Evolutionary conservation across 1,140 invertebrate species (phyloP).

Genomic region (Drosophila paulistorum): DNA sequence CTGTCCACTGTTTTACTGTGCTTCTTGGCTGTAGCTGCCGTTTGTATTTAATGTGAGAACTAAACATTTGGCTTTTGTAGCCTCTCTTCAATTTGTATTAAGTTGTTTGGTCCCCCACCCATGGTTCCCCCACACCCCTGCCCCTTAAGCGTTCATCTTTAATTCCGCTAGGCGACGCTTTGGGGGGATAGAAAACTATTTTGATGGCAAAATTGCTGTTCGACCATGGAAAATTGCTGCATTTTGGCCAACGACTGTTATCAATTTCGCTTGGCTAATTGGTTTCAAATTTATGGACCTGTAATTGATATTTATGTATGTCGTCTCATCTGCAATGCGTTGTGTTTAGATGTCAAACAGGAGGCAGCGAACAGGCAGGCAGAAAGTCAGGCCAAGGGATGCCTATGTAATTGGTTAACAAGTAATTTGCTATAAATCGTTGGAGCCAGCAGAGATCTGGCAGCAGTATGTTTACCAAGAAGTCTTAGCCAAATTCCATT

Average conservation of each 20-base stretch:
- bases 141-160: conserved; percentile 14
- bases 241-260: conserved; percentile 62
- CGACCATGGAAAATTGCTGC: conserved; percentile 56
- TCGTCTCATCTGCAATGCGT: conserved; percentile 38
- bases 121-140: neutral
- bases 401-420: conserved; percentile 72
- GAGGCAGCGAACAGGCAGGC: conserved; percentile 44
- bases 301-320: conserved; percentile 81
- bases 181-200: conserved; percentile 36
- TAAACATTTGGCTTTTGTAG: conserved; percentile 75
- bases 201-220: conserved; percentile 54
- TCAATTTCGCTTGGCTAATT: conserved; percentile 82
- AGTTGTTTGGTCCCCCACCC: conserved; percentile 62
- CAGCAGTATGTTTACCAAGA: conserved; percentile 9
- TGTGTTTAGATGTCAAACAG: conserved; percentile 60
- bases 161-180: neutral
- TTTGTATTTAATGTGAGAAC: conserved; percentile 78
- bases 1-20: neutral
- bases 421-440: conserved; percentile 74
- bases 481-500: neutral
- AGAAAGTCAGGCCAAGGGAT: conserved; percentile 33
- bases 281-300: conserved; percentile 82
- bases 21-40: conserved; percentile 40
- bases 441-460: conserved; percentile 21
- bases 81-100: conserved; percentile 76